Evolutionary conservation across 1,140 invertebrate species (phyloP).

Genomic region (Periplaneta americana): DNA sequence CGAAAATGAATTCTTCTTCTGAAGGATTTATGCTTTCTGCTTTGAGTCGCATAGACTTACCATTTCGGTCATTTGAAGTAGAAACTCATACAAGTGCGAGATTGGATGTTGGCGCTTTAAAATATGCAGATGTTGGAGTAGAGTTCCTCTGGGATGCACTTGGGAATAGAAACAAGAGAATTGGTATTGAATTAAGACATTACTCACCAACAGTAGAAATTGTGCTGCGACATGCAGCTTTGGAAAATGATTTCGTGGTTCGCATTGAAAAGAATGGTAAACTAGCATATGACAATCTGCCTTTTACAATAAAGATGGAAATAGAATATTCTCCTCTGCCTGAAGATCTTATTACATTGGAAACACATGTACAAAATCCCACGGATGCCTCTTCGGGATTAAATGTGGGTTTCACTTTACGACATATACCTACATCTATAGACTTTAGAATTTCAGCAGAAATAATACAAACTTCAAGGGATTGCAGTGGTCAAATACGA

Average conservation of each 20-base stretch:
- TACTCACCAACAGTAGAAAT: background rate
- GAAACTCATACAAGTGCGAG: background rate
- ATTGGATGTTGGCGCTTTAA: background rate
- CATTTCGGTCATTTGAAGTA: conserved; percentile 10
- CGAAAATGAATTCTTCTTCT: background rate
- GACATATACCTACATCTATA: background rate
- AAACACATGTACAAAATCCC: background rate
- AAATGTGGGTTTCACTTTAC: background rate
- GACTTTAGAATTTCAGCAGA: background rate
- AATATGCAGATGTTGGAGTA: background rate
- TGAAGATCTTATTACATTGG: conserved; percentile 3
- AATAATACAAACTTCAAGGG: background rate
- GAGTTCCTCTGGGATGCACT: conserved; percentile 16
- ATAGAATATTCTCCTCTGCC: conserved; percentile 10
- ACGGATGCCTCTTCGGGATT: background rate
- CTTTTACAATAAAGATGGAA: background rate
- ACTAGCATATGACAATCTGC: background rate
- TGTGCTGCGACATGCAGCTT: conserved; percentile 2
- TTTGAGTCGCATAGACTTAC: background rate
- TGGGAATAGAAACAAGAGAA: background rate
- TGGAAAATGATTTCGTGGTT: conserved; percentile 3
- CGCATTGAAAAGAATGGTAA: background rate
- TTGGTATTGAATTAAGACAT: background rate
- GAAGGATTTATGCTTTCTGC: background rate
- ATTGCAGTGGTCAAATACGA: background rate